Evolutionary conservation across 2,888 invertebrate species (phyloP).

Genomic region (Hesperia comma): DNA sequence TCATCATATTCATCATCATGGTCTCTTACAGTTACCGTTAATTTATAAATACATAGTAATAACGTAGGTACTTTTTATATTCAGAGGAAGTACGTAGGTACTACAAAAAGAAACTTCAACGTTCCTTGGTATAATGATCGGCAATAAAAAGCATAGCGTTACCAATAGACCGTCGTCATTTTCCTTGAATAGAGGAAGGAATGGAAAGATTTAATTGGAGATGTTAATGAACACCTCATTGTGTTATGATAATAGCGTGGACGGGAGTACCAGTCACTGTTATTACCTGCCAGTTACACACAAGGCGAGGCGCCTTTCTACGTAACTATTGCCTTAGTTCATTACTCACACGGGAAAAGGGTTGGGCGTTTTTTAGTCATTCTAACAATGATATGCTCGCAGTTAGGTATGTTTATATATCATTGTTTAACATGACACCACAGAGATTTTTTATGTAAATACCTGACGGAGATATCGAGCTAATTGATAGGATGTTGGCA

Average conservation of each 20-base stretch:
- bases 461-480: too few relatives aligned
- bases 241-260: constrained; percentile 16
- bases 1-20: too few relatives aligned
- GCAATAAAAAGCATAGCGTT: background rate
- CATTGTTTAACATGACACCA: too few relatives aligned
- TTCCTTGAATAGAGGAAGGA: constrained; percentile 15
- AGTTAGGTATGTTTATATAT: too few relatives aligned
- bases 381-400: too few relatives aligned
- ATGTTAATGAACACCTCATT: constrained; percentile 15
- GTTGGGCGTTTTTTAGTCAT: background rate
- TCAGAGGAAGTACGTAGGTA: too few relatives aligned
- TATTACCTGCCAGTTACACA: constrained; percentile 1
- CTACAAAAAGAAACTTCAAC: background rate
- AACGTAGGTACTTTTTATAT: too few relatives aligned
- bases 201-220: constrained; percentile 19
- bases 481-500: too few relatives aligned
- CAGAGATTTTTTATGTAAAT: too few relatives aligned
- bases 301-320: constrained; percentile 13
- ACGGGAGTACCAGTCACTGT: background rate
- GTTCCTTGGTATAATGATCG: background rate
- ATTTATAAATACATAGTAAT: too few relatives aligned
- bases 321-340: constrained; percentile 10
- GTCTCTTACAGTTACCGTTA: too few relatives aligned
- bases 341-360: background rate
- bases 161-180: background rate